These are phyloP conservation scores for Allobates femoralis DNA, from an alignment of 2,797 vertebrate genomes.

Conservation along the genomic window DNA sequence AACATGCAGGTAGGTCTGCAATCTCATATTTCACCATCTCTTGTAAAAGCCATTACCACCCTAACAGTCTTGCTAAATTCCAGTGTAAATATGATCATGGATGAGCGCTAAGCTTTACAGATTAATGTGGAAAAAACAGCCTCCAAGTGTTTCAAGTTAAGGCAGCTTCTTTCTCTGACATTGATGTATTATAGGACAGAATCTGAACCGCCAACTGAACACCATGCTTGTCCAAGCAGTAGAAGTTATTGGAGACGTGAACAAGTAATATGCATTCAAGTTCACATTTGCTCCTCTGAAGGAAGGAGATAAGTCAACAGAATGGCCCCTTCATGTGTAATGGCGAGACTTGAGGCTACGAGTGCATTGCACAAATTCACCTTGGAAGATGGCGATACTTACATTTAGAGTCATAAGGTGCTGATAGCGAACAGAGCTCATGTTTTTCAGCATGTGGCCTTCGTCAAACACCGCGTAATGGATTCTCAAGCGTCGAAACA, in stretches of 20 bases:
- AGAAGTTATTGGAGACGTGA: slow-evolving; percentile 18
- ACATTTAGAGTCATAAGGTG: slow-evolving; percentile 96
- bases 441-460: slow-evolving; percentile 98
- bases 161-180: background rate
- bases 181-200: slow-evolving; percentile 44
- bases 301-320: background rate
- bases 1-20: background rate
- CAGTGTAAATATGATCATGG: background rate
- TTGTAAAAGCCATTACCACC: slow-evolving; percentile 5
- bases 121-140: background rate
- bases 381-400: slow-evolving; percentile 68
- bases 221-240: background rate
- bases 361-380: background rate
- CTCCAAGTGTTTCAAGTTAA: slow-evolving; percentile 13
- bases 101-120: background rate
- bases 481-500: slow-evolving; percentile 89
- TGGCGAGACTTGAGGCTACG: background rate
- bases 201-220: background rate
- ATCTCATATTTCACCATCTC: background rate
- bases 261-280: slow-evolving; percentile 9
- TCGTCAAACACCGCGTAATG: slow-evolving; percentile 95
- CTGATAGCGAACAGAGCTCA: slow-evolving; percentile 92
- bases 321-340: slow-evolving; percentile 35
- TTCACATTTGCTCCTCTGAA: slow-evolving; percentile 45
- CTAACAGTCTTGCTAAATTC: background rate